phyloP scores from a whole-genome alignment of 2,888 invertebrate species.

The Toxonevra muliebris region DNA sequence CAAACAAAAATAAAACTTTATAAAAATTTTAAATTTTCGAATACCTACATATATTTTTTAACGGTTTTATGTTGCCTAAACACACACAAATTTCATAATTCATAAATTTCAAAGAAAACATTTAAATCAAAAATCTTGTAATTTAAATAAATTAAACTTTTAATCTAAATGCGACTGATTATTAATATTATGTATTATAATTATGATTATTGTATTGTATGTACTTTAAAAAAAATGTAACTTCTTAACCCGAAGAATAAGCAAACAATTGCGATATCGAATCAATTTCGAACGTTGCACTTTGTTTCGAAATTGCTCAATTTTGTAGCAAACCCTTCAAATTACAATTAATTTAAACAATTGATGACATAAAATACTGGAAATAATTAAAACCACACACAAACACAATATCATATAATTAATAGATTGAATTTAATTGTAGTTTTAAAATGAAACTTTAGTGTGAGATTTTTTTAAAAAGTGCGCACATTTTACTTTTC shows the following conservation, averaged over 20 bases:
- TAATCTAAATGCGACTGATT: constrained; percentile 6
- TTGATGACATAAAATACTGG: too few relatives aligned
- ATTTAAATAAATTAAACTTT: background rate
- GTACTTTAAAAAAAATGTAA: background rate
- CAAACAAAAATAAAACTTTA: background rate
- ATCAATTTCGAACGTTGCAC: background rate
- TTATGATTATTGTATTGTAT: background rate
- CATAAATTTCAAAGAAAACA: background rate
- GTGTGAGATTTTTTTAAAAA: constrained; percentile 1
- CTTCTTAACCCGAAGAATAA: background rate
- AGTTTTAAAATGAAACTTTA: constrained; percentile 9
- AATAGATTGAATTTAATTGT: background rate
- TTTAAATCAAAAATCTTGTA: background rate
- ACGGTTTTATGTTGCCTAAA: background rate
- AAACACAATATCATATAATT: background rate
- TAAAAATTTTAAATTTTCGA: background rate
- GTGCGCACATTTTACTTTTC: background rate
- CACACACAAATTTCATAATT: too few relatives aligned
- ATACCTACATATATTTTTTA: background rate
- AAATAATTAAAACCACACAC: background rate
- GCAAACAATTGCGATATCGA: background rate
- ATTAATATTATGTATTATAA: background rate
- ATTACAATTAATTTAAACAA: too few relatives aligned
- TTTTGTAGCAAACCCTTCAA: background rate
- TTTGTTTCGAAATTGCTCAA: constrained; percentile 1